These are phyloP conservation scores for Rhogogaster chlorosoma DNA, from an alignment of 2,888 invertebrate genomes.

Conservation along the genomic window DNA sequence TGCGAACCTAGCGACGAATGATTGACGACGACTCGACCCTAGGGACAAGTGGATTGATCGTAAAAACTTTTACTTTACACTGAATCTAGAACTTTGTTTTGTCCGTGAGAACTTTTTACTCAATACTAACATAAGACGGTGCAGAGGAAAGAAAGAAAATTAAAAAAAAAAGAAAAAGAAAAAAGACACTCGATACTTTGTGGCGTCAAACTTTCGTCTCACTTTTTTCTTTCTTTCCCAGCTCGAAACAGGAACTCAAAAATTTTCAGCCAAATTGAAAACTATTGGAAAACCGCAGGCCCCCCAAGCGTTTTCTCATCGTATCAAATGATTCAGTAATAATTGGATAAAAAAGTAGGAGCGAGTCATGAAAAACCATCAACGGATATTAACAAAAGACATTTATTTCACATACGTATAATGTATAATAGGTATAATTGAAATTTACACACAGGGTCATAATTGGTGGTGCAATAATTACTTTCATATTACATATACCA, in stretches of 20 bases:
- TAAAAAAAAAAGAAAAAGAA: background rate
- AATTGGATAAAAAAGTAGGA: background rate
- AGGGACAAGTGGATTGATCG: background rate
- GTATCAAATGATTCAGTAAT: background rate
- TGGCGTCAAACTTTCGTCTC: slow-evolving; percentile 6
- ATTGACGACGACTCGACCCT: slow-evolving; percentile 10
- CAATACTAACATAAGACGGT: background rate
- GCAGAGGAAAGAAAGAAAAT: background rate
- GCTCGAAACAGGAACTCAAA: background rate
- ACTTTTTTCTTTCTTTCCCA: background rate
- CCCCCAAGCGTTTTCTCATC: background rate
- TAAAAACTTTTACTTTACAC: slow-evolving; percentile 2
- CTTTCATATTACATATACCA: background rate
- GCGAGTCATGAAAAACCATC: background rate
- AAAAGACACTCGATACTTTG: background rate
- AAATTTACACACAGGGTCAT: slow-evolving; percentile 27
- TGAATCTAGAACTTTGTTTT: background rate
- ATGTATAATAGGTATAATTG: background rate
- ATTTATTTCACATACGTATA: slow-evolving; percentile 19
- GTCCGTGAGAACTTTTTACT: background rate
- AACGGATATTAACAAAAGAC: background rate
- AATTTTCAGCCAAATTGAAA: background rate
- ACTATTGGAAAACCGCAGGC: background rate
- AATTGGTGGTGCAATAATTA: background rate
- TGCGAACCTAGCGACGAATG: slow-evolving; percentile 21